Evolutionary conservation across 2,888 invertebrate genomes (phyloP).

Genomic region (Acronicta aceris): DNA sequence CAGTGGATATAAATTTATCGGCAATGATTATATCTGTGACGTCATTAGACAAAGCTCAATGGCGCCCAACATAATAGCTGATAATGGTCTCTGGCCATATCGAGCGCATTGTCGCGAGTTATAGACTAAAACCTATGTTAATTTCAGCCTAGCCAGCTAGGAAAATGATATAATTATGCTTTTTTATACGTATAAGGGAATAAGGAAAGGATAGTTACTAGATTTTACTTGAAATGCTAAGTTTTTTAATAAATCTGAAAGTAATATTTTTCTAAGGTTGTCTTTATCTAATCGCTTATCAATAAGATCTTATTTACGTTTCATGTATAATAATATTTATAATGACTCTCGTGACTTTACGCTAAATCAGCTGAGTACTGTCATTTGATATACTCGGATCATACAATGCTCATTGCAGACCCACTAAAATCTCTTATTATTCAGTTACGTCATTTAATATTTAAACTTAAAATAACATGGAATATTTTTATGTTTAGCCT

Average conservation of each 20-base stretch:
- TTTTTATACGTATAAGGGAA: conserved; percentile 36
- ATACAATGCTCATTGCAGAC: no score
- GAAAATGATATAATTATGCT: conserved; percentile 46
- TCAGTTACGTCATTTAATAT: no score
- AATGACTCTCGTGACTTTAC: no score
- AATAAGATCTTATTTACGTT: conserved; percentile 10
- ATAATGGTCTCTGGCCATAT: conserved; percentile 43
- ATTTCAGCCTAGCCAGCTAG: conserved; percentile 20
- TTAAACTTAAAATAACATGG: no score
- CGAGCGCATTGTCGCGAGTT: conserved; percentile 28
- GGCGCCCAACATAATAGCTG: conserved; percentile 33
- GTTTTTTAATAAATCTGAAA: conserved; percentile 10
- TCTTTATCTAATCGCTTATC: not conserved
- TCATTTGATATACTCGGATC: no score
- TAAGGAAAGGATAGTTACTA: conserved; percentile 36
- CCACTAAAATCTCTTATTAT: no score
- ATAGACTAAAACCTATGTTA: conserved; percentile 53
- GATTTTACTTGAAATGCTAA: conserved; percentile 33
- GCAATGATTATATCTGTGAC: conserved; percentile 13
- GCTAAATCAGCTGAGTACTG: no score
- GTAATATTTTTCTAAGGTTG: conserved; percentile 2
- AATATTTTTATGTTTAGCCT: no score
- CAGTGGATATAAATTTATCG: not conserved
- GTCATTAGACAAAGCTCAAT: conserved; percentile 18
- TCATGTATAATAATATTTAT: not conserved